phyloP scores from a whole-genome alignment of 2,113 vertebrate species.

The Eulemur rufifrons region DNA sequence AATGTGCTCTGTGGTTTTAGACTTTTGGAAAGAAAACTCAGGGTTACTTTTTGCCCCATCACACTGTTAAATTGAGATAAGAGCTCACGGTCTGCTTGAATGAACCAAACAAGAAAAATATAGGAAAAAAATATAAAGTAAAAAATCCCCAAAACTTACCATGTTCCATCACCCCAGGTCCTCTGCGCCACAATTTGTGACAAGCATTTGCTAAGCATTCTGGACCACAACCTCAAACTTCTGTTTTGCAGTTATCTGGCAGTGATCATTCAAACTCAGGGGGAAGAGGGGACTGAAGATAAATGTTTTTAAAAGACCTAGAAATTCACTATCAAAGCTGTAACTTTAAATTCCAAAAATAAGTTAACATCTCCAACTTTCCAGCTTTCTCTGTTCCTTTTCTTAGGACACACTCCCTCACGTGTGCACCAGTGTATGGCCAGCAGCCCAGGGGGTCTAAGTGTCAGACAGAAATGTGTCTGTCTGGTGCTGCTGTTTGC shows the following conservation, averaged over 20 bases:
- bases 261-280: not conserved
- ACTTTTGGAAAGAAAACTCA: not conserved
- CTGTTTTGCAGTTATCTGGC: not conserved
- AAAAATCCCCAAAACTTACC: not conserved
- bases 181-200: not conserved
- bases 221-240: not conserved
- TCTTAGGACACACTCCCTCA: not conserved
- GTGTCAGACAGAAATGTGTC: not conserved
- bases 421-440: not conserved
- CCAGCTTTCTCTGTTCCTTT: not conserved
- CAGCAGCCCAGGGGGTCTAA: not conserved
- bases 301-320: not conserved
- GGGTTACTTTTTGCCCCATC: not conserved
- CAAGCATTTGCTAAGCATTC: not conserved
- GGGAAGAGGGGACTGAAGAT: not conserved
- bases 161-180: not conserved
- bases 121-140: not conserved
- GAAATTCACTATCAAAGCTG: not conserved
- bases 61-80: not conserved
- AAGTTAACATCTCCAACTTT: not conserved
- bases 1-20: not conserved
- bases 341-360: not conserved
- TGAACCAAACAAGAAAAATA: not conserved
- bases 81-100: not conserved
- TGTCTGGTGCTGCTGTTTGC: not conserved